Percentiles rank a stretch among this genome's conserved stretches.
phyloP scores from a whole-genome alignment of 1,140 invertebrate species.

The Trichomalopsis sarcophagae region DNA sequence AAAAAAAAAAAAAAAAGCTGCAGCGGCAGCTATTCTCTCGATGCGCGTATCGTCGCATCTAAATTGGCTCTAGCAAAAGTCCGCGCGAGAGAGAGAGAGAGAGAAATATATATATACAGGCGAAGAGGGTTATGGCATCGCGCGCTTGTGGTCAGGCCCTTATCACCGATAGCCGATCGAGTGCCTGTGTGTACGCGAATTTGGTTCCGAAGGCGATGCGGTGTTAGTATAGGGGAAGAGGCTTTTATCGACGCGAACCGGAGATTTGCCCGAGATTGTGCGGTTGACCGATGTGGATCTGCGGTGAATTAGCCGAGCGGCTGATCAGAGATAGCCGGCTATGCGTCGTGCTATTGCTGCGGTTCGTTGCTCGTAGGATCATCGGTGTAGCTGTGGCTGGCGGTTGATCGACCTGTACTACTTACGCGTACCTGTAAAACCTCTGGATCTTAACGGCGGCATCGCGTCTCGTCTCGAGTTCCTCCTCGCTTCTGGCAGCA shows the following conservation, averaged over 20 bases:
- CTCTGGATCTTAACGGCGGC: constrained; percentile 67
- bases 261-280: background rate
- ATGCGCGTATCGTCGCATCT: background rate
- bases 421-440: constrained; percentile 62
- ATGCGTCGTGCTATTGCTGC: background rate
- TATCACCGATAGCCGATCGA: background rate
- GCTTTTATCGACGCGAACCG: background rate
- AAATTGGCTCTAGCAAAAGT: background rate
- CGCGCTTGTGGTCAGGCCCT: background rate
- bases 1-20: background rate
- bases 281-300: background rate
- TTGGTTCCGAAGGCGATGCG: background rate
- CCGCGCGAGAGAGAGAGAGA: too few relatives aligned
- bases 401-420: too few relatives aligned
- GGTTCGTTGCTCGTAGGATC: background rate
- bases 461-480: constrained; percentile 8
- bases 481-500: background rate
- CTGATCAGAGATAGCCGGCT: background rate
- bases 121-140: background rate
- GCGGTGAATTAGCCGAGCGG: background rate
- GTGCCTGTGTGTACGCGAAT: background rate
- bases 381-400: too few relatives aligned
- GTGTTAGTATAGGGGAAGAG: background rate
- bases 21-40: background rate
- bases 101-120: too few relatives aligned